Base-by-base conservation (phyloP, 2,797 vertebrate species). In the Galaxias olidus region DNA sequence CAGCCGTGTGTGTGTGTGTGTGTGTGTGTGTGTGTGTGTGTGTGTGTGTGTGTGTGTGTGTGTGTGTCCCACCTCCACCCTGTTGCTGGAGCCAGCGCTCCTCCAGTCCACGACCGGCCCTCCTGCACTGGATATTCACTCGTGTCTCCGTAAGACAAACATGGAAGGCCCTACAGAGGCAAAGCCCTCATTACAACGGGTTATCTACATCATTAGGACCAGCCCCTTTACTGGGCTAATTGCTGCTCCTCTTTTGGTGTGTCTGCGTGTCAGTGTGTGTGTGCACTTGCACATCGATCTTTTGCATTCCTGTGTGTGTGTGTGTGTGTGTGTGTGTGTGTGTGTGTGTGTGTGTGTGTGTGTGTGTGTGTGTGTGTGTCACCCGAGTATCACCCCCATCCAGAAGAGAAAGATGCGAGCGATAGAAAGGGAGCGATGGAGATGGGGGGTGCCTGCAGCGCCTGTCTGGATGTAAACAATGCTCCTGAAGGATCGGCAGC, bases 381-480 rank as follows among this genome's bases (percentile, higher is more conserved):
- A 3, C 30, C 6, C 30, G 30, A 30, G 30, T 30, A 30, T 6
- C 30, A 2, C 30, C 30, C 30, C 30, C 30, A 2, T 30, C 30
- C 30, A 30, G 30, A 30, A 83, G 84, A 73, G 59, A 52, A 15
- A 19, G 40, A 48, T 30, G 15, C 9, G 79, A 77, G 86, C 74
- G 78, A 84, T 79, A 79, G 86, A 84, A 86, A 86, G 83, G 88
- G 87, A 88, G 62, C 78, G 78, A 84, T 79, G 80, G 86, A 84
- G 87, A 86, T 84, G 88, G 87, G 88, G 62, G 84, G 87, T 70
- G 92, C 93, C 93, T 92, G 81, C 92, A 93, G 92, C 92, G 91
- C 92, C 91, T 92, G 94, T 91, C 87, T 93, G 93, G 92, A 94
- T 95, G 94, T 94, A 95, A 95, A 94, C 95, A 95, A 91, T 93